Evolutionary conservation across 1,140 invertebrate species (phyloP), one percentile per base, ranked within the genome.

Genomic region (Myzus persicae): DNA sequence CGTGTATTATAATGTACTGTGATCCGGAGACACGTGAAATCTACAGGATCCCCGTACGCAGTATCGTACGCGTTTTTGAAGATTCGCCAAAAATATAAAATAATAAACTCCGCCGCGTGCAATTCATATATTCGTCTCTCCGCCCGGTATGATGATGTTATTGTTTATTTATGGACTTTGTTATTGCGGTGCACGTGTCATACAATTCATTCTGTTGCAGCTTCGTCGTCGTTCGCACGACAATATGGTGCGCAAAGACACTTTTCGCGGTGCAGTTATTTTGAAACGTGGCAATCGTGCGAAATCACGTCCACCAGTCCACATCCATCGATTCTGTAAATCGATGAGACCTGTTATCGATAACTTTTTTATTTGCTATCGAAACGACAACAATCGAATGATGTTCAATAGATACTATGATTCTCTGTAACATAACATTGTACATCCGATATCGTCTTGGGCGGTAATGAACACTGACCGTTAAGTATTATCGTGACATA

Each of bases 41-140:
- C 31, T n/a, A n/a, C n/a, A 31, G 1, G 54, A 8, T n/a, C 11
- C 4, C 0, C 3, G 31, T 18, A 3, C 31, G 0, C 59, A 31
- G 31, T n/a, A 5, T n/a, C n/a, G 14, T 18, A 76, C 1, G 54
- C 0, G 31, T n/a, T 76, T 76, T 76, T n/a, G 59, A 76, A n/a
- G n/a, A n/a, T 76, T 76, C 14, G 11, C 59, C 59, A 76, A 76
- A 51, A n/a, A n/a, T 76, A 76, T n/a, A n/a, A 76, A n/a, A 76
- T 76, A n/a, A 67, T 67, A 18, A 67, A n/a, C 4, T 76, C n/a
- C 0, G n/a, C 31, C n/a, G 31, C 31, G 59, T 5, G n/a, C n/a
- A n/a, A n/a, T 76, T 6, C 59, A 76, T 76, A 76, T 76, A 76
- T 76, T n/a, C 22, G 59, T 76, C 14, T 76, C n/a, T n/a, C 14